Evolutionary conservation across 2,888 invertebrate species (phyloP), one percentile per base, ranked within the genome.

Genomic region (Ceramica pisi): DNA sequence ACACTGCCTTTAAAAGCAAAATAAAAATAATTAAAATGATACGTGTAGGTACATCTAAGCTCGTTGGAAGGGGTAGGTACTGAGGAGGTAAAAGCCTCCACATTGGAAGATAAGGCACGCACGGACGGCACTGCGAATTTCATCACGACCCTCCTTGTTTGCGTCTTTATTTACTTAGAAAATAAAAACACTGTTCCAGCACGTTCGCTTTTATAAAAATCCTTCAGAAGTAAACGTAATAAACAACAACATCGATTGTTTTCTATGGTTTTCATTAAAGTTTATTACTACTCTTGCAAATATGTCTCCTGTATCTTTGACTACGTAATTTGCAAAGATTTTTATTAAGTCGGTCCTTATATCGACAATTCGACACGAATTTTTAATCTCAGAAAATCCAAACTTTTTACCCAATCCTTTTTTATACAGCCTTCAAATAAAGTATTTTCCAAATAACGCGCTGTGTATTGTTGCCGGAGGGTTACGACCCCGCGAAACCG

Each of bases 61-160:
- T 75, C 75, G 67, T 75, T 78, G 71, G 86, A 87, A 86, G 86
- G 87, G 87, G 89, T 86, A 87, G 86, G 71, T 76, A 78, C 70
- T 82, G 81, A 88, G 87, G 86, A 88, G 85, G 87, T 88, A 87
- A 83, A 89, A 92, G 88, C 88, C 88, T 90, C 84, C 84, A 87
- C 87, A 87, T 88, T 83, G 80, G 76, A 86, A 92, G 95, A 95
- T 95, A 95, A 95, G 94, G 93, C 95, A 95, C 94, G 94, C 93
- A 92, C 91, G 90, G 86, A 89, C 89, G 87, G 88, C 88, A 90
- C 89, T 88, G 92, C 87, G 88, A 92, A 92, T 93, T 92, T 92
- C 90, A 91, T 91, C 91, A 91, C 89, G 88, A 86, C 89, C 88
- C 90, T 88, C 88, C 76, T 86, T 86, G 85, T 87, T 90, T 87